Evolutionary conservation across 2,888 invertebrate species (phyloP).

Genomic region (Pristionchus maxplancki): DNA sequence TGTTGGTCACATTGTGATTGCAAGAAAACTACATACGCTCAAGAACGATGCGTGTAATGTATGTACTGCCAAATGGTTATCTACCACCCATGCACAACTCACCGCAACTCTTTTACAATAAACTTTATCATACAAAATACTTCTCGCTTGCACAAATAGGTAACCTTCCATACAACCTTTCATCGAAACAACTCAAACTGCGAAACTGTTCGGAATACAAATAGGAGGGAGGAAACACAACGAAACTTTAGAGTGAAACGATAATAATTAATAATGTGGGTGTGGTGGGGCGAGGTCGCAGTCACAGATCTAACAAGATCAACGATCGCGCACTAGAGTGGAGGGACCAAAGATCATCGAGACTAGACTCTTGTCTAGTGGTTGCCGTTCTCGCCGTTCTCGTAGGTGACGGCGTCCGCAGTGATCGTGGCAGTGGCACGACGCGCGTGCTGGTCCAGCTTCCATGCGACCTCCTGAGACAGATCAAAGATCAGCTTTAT

Average conservation of each 20-base stretch:
- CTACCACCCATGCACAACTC: too few relatives aligned
- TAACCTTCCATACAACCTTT: conserved; percentile 12
- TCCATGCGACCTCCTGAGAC: conserved; percentile 43
- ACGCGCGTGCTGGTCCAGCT: conserved; percentile 44
- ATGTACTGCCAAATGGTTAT: too few relatives aligned
- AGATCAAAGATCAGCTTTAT: background rate
- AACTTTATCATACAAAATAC: conserved; percentile 14
- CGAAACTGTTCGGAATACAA: conserved; percentile 24
- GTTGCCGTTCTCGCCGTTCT: conserved; percentile 25
- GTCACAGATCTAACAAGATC: conserved; percentile 8
- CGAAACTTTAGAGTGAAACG: conserved; percentile 34
- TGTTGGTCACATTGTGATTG: too few relatives aligned
- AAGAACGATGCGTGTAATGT: too few relatives aligned
- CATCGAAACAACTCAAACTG: conserved; percentile 40
- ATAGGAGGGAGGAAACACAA: background rate
- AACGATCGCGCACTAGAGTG: background rate
- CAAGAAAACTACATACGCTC: too few relatives aligned
- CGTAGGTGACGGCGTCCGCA: conserved; percentile 40
- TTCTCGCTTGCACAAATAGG: conserved; percentile 1
- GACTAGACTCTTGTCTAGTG: conserved; percentile 22
- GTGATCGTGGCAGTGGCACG: conserved; percentile 28
- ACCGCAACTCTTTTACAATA: background rate
- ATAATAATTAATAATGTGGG: background rate
- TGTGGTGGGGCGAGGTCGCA: background rate
- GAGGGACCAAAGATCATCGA: background rate